phyloP scores from a whole-genome alignment of 1,140 invertebrate genomes.

The Gryon sp. region DNA sequence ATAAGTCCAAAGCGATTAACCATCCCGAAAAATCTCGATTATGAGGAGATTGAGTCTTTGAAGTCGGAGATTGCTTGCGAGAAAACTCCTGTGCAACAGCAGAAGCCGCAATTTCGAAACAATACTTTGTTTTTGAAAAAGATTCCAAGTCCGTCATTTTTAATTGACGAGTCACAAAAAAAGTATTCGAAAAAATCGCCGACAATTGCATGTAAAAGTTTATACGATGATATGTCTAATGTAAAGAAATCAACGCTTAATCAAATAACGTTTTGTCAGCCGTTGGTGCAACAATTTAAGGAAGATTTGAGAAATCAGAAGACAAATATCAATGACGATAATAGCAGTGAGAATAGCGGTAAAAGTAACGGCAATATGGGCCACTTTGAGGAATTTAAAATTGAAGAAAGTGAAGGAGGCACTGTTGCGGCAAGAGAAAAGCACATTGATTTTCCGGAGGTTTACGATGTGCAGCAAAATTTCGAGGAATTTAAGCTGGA shows the following conservation, averaged over 20 bases:
- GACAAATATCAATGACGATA: constrained; percentile 62
- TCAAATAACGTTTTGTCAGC: constrained; percentile 64
- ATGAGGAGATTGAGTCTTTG: constrained; percentile 78
- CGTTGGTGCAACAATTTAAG: constrained; percentile 31
- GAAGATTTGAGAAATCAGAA: constrained; percentile 24
- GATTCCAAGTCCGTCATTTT: constrained; percentile 83
- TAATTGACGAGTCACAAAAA: constrained; percentile 82
- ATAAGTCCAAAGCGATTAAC: constrained; percentile 74
- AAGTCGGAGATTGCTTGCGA: constrained; percentile 71
- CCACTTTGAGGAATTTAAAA: constrained; percentile 79
- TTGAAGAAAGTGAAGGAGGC: constrained; percentile 67
- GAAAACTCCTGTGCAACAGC: constrained; percentile 84
- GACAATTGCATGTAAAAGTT: constrained; percentile 40
- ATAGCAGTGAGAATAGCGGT: constrained; percentile 5
- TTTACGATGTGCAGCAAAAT: constrained; percentile 86
- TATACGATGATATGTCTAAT: constrained; percentile 70
- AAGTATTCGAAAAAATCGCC: constrained; percentile 73
- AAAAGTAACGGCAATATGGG: constrained; percentile 69
- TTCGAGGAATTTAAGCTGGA: constrained; percentile 90
- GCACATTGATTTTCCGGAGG: constrained; percentile 60
- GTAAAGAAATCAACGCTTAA: constrained; percentile 69
- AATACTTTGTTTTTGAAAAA: constrained; percentile 79
- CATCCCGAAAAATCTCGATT: constrained; percentile 82
- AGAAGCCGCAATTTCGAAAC: constrained; percentile 84
- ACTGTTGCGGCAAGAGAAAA: constrained; percentile 23